Percentiles rank a stretch among this genome's conserved stretches.
Evolutionary conservation across 2,113 vertebrate species (phyloP).

Genomic region (Carettochelys insculpta): DNA sequence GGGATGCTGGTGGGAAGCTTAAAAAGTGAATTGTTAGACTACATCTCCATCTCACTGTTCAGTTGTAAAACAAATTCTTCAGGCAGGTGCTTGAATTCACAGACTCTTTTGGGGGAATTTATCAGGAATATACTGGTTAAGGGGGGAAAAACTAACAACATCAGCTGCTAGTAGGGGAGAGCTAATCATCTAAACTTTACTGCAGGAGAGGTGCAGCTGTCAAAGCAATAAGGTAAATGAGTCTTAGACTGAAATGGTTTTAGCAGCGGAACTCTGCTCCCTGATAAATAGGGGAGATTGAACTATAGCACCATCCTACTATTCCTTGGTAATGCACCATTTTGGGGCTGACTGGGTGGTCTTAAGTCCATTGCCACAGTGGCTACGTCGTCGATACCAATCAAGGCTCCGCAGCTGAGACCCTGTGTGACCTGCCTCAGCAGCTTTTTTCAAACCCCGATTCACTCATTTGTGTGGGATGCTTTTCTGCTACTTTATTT

Average conservation of each 20-base stretch:
- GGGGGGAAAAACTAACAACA: slow-evolving; percentile 52
- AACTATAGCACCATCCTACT: slow-evolving; percentile 81
- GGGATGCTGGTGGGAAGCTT: slow-evolving; percentile 27
- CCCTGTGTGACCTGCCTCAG: slow-evolving; percentile 83
- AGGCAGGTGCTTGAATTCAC: slow-evolving; percentile 81
- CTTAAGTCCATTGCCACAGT: slow-evolving; percentile 87
- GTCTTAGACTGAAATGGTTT: slow-evolving; percentile 77
- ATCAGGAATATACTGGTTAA: slow-evolving; percentile 76
- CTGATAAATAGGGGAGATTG: slow-evolving; percentile 81
- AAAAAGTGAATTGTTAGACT: slow-evolving; percentile 63
- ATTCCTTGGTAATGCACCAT: slow-evolving; percentile 81
- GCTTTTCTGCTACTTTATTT: slow-evolving; percentile 87
- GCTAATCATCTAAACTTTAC: slow-evolving; percentile 77
- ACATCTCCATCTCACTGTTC: slow-evolving; percentile 59
- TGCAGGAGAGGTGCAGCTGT: slow-evolving; percentile 82
- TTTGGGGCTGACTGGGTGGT: slow-evolving; percentile 88
- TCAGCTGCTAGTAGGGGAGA: slow-evolving; percentile 78
- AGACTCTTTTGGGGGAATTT: slow-evolving; percentile 77
- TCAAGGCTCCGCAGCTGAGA: slow-evolving; percentile 87
- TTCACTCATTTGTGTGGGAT: slow-evolving; percentile 85
- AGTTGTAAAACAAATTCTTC: slow-evolving; percentile 73
- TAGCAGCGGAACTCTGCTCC: slow-evolving; percentile 76
- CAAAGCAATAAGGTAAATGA: slow-evolving; percentile 85
- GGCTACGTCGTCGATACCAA: slow-evolving; percentile 83
- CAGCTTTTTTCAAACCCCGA: slow-evolving; percentile 79